Base-by-base conservation (phyloP, 1,140 invertebrate genomes). In the Diploscapter pachys region DNA sequence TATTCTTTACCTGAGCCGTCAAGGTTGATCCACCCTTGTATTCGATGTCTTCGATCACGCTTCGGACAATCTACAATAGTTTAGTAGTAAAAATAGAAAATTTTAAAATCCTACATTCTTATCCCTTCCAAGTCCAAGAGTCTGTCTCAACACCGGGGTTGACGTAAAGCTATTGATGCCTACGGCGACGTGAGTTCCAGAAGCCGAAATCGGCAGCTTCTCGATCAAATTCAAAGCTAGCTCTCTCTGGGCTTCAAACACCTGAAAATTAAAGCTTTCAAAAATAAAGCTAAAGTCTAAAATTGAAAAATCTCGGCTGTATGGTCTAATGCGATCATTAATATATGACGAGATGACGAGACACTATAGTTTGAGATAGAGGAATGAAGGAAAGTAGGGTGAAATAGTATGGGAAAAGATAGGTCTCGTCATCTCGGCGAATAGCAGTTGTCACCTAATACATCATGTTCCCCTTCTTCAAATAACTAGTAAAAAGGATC, bases 111-210 rank as follows among this genome's bases (percentile, higher is more conserved):
- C 13, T 54, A 81, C 80, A 57, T 83, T 77, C 59, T 81, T 73
- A 57, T 83, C 83, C 31, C 82, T 51, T 51, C 82, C 82, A 31
- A 83, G 61, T 31, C 81, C 81, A 5, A 83, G 72, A 8, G 75
- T 85, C 64, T 83, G 82, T 13, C 83, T 57, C 4, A 83, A 66
- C n/a, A 71, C 73, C 2, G 82, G 78, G 8, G 63, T 65, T 55
- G 82, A 72, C 6, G 80, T 85, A 68, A 83, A 83, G 62, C 81
- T 83, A 57, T 82, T 83, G 55, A 82, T 81, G 5, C 81, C 81
- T 9, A 76, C 76, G 8, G 81, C 81, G 4, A 83, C 82, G 54
- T 80, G 79, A 3, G 83, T 79, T 31, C 83, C 82, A 62, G 76
- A 77, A 9, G 69, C 63, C 13, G 66, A 65, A 49, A 83, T 83